Evolutionary conservation across 2,888 invertebrate species (phyloP), one percentile per base, ranked within the genome.

Genomic region (Chorisops tibialis): DNA sequence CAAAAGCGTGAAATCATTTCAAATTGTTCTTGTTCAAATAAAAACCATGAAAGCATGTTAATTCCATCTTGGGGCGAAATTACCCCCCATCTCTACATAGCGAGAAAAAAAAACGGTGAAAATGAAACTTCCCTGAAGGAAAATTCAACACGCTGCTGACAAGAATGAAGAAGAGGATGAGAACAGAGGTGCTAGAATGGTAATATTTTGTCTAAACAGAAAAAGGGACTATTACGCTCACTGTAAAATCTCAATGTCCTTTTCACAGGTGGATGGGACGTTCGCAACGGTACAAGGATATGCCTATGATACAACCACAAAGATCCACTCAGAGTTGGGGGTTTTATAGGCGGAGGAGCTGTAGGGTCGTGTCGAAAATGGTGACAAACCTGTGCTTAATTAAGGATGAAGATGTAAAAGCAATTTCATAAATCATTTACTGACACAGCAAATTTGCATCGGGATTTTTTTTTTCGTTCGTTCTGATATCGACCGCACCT

Each of bases 391-490:
- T 59, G 38, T 59, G 59, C 67, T 68, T 70, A 70, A 71, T 70
- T 71, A 70, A 68, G 68, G 67, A 68, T 68, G 67, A 69, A 67
- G 67, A 68, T 67, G 62, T 67, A 70, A 72, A 72, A 72, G 70
- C 73, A 72, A 74, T 75, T 75, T 74, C 73, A 75, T 75, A 75
- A 75, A 74, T 75, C 74, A 75, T 75, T 75, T 74, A 71, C 71
- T 67, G 70, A 70, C 70, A 67, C 66, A 67, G 67, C 66, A 41
- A 49, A 48, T 59, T 49, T 59, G 22, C 48, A 48, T 59, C 22
- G 21, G 12, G 19, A 38, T 59, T 47, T 59, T 56, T 39, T 54
- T 30, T 38, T 30, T 9, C 30, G n/a, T n/a, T n/a, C n/a, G n/a
- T n/a, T n/a, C n/a, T n/a, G n/a, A n/a, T n/a, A n/a, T n/a, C n/a